Evolutionary conservation across 2,113 vertebrate species (phyloP).

Genomic region (Thryonomys swinderianus): DNA sequence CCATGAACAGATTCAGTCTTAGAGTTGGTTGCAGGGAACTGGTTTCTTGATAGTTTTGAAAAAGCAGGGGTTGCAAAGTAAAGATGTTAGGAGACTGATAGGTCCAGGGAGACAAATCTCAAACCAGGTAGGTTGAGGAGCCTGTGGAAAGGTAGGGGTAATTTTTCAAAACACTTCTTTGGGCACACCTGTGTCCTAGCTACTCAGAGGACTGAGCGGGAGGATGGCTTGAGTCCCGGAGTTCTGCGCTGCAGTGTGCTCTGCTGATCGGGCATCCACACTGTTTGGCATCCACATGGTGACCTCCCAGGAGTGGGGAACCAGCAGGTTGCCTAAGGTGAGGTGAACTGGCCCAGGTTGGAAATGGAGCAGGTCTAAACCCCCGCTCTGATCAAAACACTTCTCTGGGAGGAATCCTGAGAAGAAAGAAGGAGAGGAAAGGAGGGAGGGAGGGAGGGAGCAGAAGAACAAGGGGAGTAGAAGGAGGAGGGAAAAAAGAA

Average conservation of each 20-base stretch:
- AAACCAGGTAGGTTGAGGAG: not conserved
- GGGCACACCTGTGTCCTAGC: no score
- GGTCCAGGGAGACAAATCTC: not conserved
- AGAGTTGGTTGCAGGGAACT: not conserved
- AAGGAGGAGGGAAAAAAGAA: not conserved
- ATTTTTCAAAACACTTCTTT: not conserved
- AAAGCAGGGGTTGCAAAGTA: not conserved
- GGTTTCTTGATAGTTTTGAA: not conserved
- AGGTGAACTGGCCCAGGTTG: no score
- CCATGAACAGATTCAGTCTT: not conserved
- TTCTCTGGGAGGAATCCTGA: not conserved
- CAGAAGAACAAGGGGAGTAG: no score
- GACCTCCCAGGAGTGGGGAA: no score
- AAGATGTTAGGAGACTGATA: not conserved
- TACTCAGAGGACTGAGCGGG: no score
- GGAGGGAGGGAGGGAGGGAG: rapidly evolving
- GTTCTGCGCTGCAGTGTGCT: no score
- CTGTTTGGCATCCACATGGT: no score
- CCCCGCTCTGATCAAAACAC: not conserved
- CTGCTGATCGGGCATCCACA: no score
- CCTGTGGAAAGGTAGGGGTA: not conserved
- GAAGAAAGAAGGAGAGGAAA: not conserved
- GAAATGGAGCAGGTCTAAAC: no score
- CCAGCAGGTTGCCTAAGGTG: no score
- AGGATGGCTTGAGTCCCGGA: no score